These are phyloP conservation scores for human (Homo sapiens) DNA, from an alignment of 2,113 vertebrate species.

Conservation along the genomic window DNA sequence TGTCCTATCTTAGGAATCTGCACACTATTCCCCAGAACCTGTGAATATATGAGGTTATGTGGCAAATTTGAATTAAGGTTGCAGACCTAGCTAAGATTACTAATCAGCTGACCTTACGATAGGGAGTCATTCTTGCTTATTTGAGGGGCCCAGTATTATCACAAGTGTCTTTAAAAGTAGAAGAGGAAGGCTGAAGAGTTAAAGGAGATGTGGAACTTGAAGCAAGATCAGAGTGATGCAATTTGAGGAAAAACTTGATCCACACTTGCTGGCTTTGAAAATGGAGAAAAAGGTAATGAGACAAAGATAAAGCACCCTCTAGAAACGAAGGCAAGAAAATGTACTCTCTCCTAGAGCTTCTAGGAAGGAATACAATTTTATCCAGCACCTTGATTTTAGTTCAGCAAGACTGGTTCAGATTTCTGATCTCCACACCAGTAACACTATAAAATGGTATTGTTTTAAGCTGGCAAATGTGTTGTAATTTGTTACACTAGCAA, in stretches of 20 bases:
- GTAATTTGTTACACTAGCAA: neutral
- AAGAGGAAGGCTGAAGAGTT: neutral
- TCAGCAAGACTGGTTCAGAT: neutral
- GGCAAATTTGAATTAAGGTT: neutral
- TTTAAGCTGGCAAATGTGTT: neutral
- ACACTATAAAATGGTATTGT: neutral
- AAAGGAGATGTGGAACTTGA: neutral
- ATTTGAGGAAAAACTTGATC: neutral
- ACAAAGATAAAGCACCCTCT: neutral
- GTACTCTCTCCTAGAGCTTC: neutral
- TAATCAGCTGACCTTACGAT: neutral
- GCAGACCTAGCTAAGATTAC: neutral
- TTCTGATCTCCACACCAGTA: neutral
- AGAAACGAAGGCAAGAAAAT: neutral
- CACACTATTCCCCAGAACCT: neutral
- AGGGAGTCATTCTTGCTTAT: neutral
- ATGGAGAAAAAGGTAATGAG: neutral
- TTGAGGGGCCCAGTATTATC: neutral
- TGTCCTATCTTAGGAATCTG: rapidly evolving
- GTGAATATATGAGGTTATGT: neutral
- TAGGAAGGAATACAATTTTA: neutral
- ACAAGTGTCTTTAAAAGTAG: neutral
- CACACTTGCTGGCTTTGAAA: neutral
- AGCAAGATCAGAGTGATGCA: neutral
- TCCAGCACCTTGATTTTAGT: neutral